Percentiles rank a stretch among this genome's conserved stretches.
These are phyloP conservation scores for Eupithecia centaureata DNA, from an alignment of 2,888 invertebrate species.

Conservation along the genomic window DNA sequence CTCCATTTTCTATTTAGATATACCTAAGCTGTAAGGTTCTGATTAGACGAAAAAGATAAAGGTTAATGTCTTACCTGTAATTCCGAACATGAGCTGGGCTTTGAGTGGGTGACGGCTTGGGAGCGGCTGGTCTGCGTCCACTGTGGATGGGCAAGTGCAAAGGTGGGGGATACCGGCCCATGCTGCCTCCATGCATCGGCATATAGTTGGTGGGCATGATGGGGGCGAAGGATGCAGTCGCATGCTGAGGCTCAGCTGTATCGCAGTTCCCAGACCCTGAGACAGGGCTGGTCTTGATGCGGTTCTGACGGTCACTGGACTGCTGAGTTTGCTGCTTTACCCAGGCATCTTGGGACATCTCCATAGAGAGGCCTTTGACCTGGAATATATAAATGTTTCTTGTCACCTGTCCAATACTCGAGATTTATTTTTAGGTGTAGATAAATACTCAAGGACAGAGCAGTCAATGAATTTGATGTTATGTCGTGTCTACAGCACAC, in stretches of 20 bases:
- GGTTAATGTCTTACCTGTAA: conserved; percentile 70
- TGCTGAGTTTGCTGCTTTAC: conserved; percentile 79
- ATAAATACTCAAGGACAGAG: not conserved
- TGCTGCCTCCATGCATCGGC: conserved; percentile 70
- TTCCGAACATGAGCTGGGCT: conserved; percentile 80
- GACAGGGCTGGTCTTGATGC: conserved; percentile 78
- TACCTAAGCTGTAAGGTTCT: not conserved
- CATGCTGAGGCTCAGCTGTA: conserved; percentile 80
- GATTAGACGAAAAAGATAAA: not conserved
- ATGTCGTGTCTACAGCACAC: not conserved
- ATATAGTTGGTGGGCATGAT: conserved; percentile 74
- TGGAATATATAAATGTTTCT: conserved; percentile 51
- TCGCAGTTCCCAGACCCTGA: conserved; percentile 76
- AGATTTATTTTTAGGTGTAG: not conserved
- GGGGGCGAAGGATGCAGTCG: conserved; percentile 74
- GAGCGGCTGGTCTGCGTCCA: conserved; percentile 74
- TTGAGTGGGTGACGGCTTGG: conserved; percentile 80
- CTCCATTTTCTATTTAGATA: too few relatives aligned
- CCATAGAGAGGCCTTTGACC: conserved; percentile 81
- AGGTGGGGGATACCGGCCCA: conserved; percentile 83
- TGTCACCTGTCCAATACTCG: conserved; percentile 4
- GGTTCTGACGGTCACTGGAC: conserved; percentile 71
- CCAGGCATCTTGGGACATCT: conserved; percentile 81
- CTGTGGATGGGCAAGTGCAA: conserved; percentile 86
- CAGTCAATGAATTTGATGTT: not conserved